These are phyloP conservation scores for Matsumyia berberina DNA, from an alignment of 2,888 invertebrate genomes.

Conservation along the genomic window DNA sequence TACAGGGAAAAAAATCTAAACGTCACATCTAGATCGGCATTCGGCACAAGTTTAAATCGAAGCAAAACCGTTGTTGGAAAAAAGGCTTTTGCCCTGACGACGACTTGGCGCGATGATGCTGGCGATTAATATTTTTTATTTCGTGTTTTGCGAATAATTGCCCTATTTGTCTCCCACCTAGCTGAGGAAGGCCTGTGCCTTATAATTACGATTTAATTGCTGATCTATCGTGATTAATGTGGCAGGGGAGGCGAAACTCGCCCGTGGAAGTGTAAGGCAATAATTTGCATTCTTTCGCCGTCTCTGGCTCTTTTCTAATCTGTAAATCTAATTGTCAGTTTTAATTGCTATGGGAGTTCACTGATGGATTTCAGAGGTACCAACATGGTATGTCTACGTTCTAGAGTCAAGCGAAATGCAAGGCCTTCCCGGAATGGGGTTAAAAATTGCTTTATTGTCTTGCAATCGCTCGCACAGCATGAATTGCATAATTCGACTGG, in stretches of 20 bases:
- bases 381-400: too few species aligned
- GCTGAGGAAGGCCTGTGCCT: slow-evolving; percentile 18
- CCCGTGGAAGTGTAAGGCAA: slow-evolving; percentile 21
- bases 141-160: slow-evolving; percentile 41
- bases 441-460: slow-evolving; percentile 14
- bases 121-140: slow-evolving; percentile 25
- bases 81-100: slow-evolving; percentile 21
- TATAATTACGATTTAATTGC: slow-evolving; percentile 55
- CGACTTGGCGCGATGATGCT: slow-evolving; percentile 18
- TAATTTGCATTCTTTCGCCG: slow-evolving; percentile 48
- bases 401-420: background rate
- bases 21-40: slow-evolving; percentile 11
- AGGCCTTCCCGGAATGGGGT: slow-evolving; percentile 22
- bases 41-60: background rate
- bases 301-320: slow-evolving; percentile 18
- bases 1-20: slow-evolving; percentile 19
- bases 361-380: slow-evolving; percentile 5
- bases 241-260: slow-evolving; percentile 14
- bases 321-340: slow-evolving; percentile 45
- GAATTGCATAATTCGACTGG: background rate
- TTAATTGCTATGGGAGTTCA: slow-evolving; percentile 23
- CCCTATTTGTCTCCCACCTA: slow-evolving; percentile 49
- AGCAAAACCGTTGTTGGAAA: slow-evolving; percentile 34
- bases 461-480: background rate
- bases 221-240: slow-evolving; percentile 51